These are phyloP conservation scores for Ptychobarbus kaznakovi DNA, from an alignment of 2,797 vertebrate species.

Conservation along the genomic window DNA sequence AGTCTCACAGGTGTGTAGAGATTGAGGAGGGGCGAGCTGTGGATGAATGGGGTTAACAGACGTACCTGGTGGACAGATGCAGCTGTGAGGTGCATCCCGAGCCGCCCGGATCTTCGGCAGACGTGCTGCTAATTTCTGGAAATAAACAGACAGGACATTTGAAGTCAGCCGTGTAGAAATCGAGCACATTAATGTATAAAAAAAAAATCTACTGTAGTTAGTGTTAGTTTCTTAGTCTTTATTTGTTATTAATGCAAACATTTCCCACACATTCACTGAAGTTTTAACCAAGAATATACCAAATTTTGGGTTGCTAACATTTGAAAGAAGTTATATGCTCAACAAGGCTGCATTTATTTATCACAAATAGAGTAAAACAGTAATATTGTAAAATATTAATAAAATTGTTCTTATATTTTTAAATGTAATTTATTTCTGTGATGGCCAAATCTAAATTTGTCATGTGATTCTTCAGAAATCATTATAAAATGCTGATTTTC, in stretches of 20 bases:
- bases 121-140: constrained; percentile 77
- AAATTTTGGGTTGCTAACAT: neutral
- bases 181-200: neutral
- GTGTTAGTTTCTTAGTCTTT: neutral
- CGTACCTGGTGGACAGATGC: constrained; percentile 82
- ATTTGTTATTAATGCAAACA: neutral
- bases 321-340: neutral
- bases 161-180: neutral
- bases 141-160: constrained; percentile 29
- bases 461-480: neutral
- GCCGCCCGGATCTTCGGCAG: constrained; percentile 75
- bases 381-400: neutral
- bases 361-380: neutral
- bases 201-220: neutral
- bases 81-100: constrained; percentile 75
- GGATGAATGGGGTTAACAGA: neutral
- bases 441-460: neutral
- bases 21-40: constrained; percentile 4
- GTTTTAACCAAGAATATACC: neutral
- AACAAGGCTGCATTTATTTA: neutral
- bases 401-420: too few relatives aligned
- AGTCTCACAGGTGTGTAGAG: constrained; percentile 35
- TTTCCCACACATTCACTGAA: neutral
- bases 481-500: neutral
- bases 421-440: neutral